These are phyloP conservation scores for Acanthaster planci DNA, from an alignment of 35 echinoderm and acorn worm genomes.

Conservation along the genomic window DNA sequence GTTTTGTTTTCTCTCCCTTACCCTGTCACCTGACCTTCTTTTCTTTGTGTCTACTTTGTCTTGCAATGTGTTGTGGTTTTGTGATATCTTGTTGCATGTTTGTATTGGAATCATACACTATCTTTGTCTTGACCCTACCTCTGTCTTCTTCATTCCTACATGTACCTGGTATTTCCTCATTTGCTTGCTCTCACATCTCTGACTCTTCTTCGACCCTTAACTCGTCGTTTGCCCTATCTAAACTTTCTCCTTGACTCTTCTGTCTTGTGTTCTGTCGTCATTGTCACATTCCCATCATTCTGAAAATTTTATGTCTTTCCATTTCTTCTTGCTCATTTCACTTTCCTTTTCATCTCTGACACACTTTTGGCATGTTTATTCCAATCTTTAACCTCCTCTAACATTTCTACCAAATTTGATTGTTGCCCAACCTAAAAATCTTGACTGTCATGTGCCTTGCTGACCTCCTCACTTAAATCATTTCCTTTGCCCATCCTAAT, in stretches of 20 bases:
- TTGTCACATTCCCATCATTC: too few species aligned
- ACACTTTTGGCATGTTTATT: neutral
- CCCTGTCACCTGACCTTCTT: neutral
- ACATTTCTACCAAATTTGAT: too few species aligned
- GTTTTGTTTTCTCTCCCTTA: neutral
- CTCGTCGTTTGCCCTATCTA: too few species aligned
- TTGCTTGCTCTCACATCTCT: too few species aligned
- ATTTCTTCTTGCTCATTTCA: neutral
- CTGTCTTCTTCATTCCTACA: neutral
- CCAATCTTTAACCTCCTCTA: neutral
- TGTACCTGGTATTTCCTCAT: too few species aligned
- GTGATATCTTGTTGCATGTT: conserved; percentile 15
- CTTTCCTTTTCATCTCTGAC: neutral
- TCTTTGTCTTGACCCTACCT: neutral
- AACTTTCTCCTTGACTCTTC: too few species aligned
- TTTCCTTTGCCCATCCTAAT: neutral
- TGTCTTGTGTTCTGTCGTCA: too few species aligned
- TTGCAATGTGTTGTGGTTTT: conserved; percentile 1
- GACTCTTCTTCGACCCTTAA: too few species aligned
- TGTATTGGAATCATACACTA: neutral
- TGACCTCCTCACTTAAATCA: neutral
- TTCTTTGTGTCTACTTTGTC: neutral
- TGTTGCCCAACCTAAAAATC: too few species aligned
- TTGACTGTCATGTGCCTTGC: neutral
- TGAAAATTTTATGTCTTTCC: neutral